Evolutionary conservation across 2,888 invertebrate genomes (phyloP).

Genomic region (Pyralis farinalis): DNA sequence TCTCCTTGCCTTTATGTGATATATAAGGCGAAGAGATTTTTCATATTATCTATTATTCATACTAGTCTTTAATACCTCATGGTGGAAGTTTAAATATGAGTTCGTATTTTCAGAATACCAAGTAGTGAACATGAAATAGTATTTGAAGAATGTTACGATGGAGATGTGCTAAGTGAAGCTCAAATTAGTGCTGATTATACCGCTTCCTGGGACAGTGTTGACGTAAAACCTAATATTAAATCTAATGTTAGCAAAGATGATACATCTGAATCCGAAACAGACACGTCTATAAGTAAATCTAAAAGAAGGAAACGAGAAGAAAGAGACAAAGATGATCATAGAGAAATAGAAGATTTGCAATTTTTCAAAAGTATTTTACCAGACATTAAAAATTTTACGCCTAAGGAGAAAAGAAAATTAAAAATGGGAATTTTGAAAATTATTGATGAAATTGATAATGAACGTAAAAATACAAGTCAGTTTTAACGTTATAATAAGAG

Average conservation of each 20-base stretch:
- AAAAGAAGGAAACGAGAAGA: slow-evolving; percentile 20
- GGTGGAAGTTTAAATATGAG: no score
- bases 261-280: slow-evolving; percentile 2
- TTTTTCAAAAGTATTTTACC: slow-evolving; percentile 78
- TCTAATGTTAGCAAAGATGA: slow-evolving; percentile 8
- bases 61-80: no score
- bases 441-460: slow-evolving; percentile 60
- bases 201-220: slow-evolving; percentile 20
- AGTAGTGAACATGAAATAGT: slow-evolving; percentile 16
- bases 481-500: no score
- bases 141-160: slow-evolving; percentile 17
- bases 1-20: no score
- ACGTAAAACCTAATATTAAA: slow-evolving; percentile 25
- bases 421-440: slow-evolving; percentile 73
- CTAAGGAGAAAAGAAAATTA: slow-evolving; percentile 71
- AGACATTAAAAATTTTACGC: slow-evolving; percentile 68
- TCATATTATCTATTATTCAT: no score
- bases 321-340: slow-evolving; percentile 17
- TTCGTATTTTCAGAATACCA: background rate
- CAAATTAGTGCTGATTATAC: slow-evolving; percentile 19
- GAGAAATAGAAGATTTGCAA: slow-evolving; percentile 47
- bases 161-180: slow-evolving; percentile 16
- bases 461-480: slow-evolving; percentile 17
- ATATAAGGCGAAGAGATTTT: no score
- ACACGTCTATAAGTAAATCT: slow-evolving; percentile 2